These are phyloP conservation scores for Heliothis virescens DNA, from an alignment of 1,140 invertebrate species.

Conservation along the genomic window DNA sequence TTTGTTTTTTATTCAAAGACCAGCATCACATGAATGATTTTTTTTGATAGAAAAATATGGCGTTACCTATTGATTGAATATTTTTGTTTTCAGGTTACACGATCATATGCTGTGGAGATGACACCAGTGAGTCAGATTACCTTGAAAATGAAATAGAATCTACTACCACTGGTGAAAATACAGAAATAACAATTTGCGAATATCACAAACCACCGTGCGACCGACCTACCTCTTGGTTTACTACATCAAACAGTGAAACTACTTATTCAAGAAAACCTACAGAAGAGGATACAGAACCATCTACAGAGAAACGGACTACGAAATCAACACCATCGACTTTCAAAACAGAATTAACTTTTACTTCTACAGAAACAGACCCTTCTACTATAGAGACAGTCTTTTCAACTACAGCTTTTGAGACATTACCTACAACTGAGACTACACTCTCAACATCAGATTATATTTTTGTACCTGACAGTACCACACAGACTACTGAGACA, in stretches of 20 bases:
- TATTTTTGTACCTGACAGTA: neutral
- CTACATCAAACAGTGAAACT: neutral
- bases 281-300: neutral
- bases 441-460: neutral
- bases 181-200: neutral
- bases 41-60: neutral
- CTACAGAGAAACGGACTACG: neutral
- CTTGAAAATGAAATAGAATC: neutral
- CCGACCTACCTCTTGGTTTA: constrained; percentile 16
- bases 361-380: neutral
- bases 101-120: neutral
- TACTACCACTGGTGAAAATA: neutral
- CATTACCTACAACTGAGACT: constrained; percentile 27
- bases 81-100: neutral
- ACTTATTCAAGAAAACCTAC: neutral
- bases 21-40: neutral
- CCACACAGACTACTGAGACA: neutral
- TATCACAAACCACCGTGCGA: neutral
- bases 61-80: neutral
- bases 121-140: neutral
- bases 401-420: constrained; percentile 18
- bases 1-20: constrained; percentile 5
- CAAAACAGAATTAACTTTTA: neutral
- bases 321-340: neutral
- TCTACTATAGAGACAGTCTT: constrained; percentile 5